Conservation (phyloP, 2,888 invertebrate species). For the Nomada fucata region DNA sequence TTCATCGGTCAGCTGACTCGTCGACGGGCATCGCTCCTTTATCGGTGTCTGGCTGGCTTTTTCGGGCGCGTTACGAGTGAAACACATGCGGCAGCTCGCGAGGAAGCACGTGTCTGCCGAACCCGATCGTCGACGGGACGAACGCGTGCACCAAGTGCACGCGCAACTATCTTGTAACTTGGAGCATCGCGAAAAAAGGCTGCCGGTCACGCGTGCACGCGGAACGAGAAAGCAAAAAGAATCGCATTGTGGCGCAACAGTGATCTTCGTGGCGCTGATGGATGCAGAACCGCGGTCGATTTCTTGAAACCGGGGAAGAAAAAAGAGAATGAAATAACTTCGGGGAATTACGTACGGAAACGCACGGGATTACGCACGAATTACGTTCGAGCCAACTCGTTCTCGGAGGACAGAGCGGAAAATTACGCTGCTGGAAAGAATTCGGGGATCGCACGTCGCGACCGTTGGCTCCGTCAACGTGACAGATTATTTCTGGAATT, state of each 20-base stretch:
- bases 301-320: no score
- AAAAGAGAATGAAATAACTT: no score
- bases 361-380: no score
- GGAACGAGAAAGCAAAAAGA: slow-evolving; percentile 8
- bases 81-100: slow-evolving; percentile 45
- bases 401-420: no score
- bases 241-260: slow-evolving; percentile 25
- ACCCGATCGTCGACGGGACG: slow-evolving; percentile 22
- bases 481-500: no score
- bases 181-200: slow-evolving; percentile 20
- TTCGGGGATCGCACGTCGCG: no score
- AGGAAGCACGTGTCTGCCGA: slow-evolving; percentile 58
- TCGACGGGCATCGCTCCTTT: slow-evolving; percentile 14
- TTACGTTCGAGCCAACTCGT: no score
- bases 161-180: slow-evolving; percentile 5
- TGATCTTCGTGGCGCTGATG: not conserved
- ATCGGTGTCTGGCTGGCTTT: slow-evolving; percentile 20
- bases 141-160: slow-evolving; percentile 38
- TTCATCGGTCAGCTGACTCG: slow-evolving; percentile 22
- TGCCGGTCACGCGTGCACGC: slow-evolving; percentile 39
- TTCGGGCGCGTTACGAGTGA: slow-evolving; percentile 32
- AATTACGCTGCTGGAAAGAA: no score
- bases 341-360: no score
- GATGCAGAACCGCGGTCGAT: no score
- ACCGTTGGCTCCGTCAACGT: no score